Base-by-base conservation (phyloP, 2,888 invertebrate genomes). In the Harpalus rubripes region DNA sequence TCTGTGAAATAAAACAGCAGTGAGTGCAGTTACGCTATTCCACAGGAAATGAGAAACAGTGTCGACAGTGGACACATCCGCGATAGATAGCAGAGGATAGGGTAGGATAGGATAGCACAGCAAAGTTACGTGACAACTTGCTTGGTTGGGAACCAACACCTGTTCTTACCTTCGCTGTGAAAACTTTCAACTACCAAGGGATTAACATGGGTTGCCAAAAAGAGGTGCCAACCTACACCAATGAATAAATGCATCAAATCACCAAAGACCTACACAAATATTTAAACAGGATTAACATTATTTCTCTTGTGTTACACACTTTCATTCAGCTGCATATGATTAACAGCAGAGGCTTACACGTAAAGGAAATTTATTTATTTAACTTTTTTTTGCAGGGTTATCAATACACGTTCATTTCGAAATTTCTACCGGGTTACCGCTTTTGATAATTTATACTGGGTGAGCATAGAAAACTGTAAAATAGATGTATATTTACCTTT, bases 121-220 rank as follows among this genome's bases (percentile, higher is more conserved):
- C 68, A 68, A 74, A 74, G 72, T 74, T 74, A 74, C 44, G 72
- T 74, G 72, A 74, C 72, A 74, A 74, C 72, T 74, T 74, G 72
- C 72, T 74, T 44, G 72, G 44, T 41, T 74, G 52, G 72, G 68
- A 74, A 52, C 41, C n/a, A 74, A 44, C 72, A 74, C 72, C 72
- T 74, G 72, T 44, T 74, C 72, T 44, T 68, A 63, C 63, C 63
- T 68, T 74, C 5, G 41, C 7, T 74, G 52, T 74, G 72, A 74
- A 74, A 74, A 74, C 72, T 74, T 68, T 74, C 72, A 74, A 74
- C 72, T 74, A 74, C 18, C 72, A 18, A 16, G 72, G 72, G 72
- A 74, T 74, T 74, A 74, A 44, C 41, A 74, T 74, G 52, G 72
- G 12, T 74, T 41, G 7, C 68, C 39, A n/a, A 32, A 68, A 68